phyloP scores from a whole-genome alignment of 2,113 vertebrate species.

The Symphodus melops region DNA sequence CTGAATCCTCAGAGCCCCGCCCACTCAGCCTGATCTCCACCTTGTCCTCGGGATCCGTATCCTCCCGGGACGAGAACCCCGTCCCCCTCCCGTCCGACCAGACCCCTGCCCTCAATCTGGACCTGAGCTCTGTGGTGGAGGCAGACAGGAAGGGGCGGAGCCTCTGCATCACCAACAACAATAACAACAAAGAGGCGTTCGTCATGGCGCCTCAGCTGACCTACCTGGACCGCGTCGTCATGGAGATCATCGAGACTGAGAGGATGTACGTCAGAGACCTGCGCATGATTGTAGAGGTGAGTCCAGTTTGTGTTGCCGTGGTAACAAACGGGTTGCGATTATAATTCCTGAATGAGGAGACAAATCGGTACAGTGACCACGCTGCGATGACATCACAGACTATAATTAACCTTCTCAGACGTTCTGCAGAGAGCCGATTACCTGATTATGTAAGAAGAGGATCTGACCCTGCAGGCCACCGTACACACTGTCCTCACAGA shows the following conservation, averaged over 20 bases:
- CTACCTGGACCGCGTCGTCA: slow-evolving; percentile 91
- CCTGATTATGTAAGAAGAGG: slow-evolving; percentile 37
- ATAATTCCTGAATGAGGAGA: background rate
- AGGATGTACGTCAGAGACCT: slow-evolving; percentile 92
- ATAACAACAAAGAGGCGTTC: slow-evolving; percentile 38
- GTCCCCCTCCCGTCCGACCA: slow-evolving; percentile 27
- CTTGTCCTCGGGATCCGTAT: slow-evolving; percentile 78
- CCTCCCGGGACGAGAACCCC: slow-evolving; percentile 71
- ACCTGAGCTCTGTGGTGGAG: slow-evolving; percentile 24
- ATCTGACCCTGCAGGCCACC: slow-evolving; percentile 2
- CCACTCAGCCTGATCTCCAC: slow-evolving; percentile 76
- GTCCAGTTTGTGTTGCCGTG: slow-evolving; percentile 5
- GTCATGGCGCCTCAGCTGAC: slow-evolving; percentile 80
- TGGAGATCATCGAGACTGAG: slow-evolving; percentile 95
- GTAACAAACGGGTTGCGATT: too few species aligned
- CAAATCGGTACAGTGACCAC: background rate
- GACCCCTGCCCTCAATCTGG: slow-evolving; percentile 40
- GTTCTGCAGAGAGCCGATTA: slow-evolving; percentile 33
- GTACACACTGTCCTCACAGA: too few species aligned
- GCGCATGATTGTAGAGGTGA: slow-evolving; percentile 94
- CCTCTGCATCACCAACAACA: slow-evolving; percentile 63
- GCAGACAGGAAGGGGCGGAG: background rate
- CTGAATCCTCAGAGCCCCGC: slow-evolving; percentile 71
- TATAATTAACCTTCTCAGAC: slow-evolving; percentile 51
- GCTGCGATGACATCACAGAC: background rate